Evolutionary conservation across 2,797 vertebrate genomes (phyloP).

Genomic region (Poecilia wingei): DNA sequence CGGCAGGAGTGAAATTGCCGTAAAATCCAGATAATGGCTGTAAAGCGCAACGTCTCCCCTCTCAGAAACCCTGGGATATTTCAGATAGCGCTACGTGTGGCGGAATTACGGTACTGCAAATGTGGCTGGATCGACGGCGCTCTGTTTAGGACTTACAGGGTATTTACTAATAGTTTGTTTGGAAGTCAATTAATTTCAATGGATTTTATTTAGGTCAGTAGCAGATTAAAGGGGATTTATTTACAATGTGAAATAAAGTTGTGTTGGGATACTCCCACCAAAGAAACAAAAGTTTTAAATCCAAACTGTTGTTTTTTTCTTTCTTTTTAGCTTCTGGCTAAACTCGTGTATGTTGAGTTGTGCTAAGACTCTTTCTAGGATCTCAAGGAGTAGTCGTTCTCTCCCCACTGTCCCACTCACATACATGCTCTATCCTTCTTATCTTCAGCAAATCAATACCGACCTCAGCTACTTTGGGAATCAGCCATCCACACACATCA

Average conservation of each 20-base stretch:
- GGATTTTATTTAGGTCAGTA: background rate
- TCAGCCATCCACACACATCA: constrained; percentile 66
- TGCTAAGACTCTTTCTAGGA: constrained; percentile 58
- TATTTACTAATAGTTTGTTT: background rate
- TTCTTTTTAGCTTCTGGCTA: constrained; percentile 45
- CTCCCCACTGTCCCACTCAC: constrained; percentile 59
- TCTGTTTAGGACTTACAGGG: too few relatives aligned
- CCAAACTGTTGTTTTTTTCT: constrained; percentile 28
- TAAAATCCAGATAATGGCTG: too few relatives aligned
- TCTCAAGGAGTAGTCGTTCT: constrained; percentile 50
- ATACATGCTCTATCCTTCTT: constrained; percentile 67
- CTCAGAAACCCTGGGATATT: too few relatives aligned
- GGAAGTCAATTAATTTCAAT: background rate
- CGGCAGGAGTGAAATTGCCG: too few relatives aligned
- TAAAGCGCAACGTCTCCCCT: too few relatives aligned
- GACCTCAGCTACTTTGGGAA: constrained; percentile 72
- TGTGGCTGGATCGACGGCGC: too few relatives aligned
- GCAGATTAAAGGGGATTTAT: background rate
- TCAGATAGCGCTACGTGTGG: too few relatives aligned
- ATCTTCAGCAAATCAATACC: constrained; percentile 74
- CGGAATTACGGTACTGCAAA: too few relatives aligned
- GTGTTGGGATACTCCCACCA: constrained; percentile 9
- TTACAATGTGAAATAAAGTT: constrained; percentile 10
- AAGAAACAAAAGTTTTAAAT: constrained; percentile 31
- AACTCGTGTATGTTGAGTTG: constrained; percentile 45